Conservation (phyloP, 2,888 invertebrate species). For the Phania funesta region DNA sequence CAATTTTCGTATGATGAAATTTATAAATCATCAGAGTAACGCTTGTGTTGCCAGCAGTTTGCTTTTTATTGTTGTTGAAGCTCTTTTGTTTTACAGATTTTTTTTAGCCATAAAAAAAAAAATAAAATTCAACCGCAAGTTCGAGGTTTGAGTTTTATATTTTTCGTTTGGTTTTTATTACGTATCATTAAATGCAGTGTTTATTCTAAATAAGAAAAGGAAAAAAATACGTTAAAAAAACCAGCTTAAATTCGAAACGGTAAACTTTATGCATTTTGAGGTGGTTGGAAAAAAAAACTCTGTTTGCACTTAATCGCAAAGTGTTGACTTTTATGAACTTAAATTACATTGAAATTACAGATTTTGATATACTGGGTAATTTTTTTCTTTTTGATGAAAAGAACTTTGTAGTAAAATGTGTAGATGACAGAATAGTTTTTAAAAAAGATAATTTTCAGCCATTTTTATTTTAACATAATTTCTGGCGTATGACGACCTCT, state of each 20-base stretch:
- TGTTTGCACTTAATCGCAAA: neutral
- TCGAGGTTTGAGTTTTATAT: constrained; percentile 39
- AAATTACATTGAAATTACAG: constrained; percentile 4
- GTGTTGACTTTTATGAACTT: constrained; percentile 43
- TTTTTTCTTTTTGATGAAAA: too few relatives aligned
- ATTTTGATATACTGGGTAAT: neutral
- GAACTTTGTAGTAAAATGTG: too few relatives aligned
- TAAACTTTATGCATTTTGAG: constrained; percentile 33
- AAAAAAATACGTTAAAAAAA: neutral
- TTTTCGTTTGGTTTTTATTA: constrained; percentile 16
- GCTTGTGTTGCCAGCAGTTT: neutral
- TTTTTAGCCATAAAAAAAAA: constrained; percentile 29
- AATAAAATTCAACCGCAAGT: constrained; percentile 48
- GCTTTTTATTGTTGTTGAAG: neutral
- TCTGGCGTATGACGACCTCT: too few relatives aligned
- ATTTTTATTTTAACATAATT: too few relatives aligned
- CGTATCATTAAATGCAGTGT: constrained; percentile 22
- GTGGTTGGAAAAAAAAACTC: neutral
- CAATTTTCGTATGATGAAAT: constrained; percentile 25
- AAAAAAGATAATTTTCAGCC: too few relatives aligned
- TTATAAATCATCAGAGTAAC: constrained; percentile 22
- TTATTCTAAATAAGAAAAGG: neutral
- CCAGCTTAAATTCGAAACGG: constrained; percentile 42
- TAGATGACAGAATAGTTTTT: too few relatives aligned
- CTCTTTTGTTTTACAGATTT: neutral